A percentile compares a stretch with the other conserved stretches of the same genome.
These are phyloP conservation scores for Philaethria dido DNA, from an alignment of 2,888 invertebrate genomes.

Conservation along the genomic window DNA sequence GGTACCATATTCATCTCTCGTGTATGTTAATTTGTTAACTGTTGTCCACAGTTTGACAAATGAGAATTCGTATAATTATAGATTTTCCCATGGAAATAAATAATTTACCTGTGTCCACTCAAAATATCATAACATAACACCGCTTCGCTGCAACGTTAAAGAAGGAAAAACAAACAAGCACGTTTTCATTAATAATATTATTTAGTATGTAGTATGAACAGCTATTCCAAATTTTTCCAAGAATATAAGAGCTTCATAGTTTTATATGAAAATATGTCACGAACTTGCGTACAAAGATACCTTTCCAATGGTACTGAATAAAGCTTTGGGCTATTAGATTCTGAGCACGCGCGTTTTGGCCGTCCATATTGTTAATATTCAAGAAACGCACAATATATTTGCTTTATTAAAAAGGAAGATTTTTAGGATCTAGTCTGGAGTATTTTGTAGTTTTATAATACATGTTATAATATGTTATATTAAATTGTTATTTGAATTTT, in stretches of 20 bases:
- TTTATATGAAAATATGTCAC: slow-evolving; percentile 16
- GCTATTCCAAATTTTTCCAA: not conserved
- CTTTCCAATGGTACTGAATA: slow-evolving; percentile 14
- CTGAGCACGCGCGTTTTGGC: slow-evolving; percentile 26
- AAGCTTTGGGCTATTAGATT: slow-evolving; percentile 29
- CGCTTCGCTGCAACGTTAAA: too few species aligned
- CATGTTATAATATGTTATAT: not conserved
- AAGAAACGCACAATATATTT: slow-evolving; percentile 28
- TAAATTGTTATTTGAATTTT: not conserved
- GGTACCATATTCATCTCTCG: too few species aligned
- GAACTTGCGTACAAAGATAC: slow-evolving; percentile 13
- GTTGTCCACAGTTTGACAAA: too few species aligned
- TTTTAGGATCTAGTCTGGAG: slow-evolving; percentile 8
- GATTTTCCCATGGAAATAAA: too few species aligned
- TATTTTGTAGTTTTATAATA: slow-evolving; percentile 1
- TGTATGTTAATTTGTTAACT: too few species aligned
- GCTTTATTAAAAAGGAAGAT: slow-evolving; percentile 28
- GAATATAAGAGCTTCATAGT: not conserved
- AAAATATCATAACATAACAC: too few species aligned
- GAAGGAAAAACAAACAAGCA: too few species aligned
- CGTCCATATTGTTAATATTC: slow-evolving; percentile 34
- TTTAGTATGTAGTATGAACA: not conserved
- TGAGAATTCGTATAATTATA: too few species aligned
- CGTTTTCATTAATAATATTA: too few species aligned
- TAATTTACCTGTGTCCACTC: too few species aligned